Conservation (phyloP, 2,888 invertebrate genomes). For the Melanostoma scalare region DNA sequence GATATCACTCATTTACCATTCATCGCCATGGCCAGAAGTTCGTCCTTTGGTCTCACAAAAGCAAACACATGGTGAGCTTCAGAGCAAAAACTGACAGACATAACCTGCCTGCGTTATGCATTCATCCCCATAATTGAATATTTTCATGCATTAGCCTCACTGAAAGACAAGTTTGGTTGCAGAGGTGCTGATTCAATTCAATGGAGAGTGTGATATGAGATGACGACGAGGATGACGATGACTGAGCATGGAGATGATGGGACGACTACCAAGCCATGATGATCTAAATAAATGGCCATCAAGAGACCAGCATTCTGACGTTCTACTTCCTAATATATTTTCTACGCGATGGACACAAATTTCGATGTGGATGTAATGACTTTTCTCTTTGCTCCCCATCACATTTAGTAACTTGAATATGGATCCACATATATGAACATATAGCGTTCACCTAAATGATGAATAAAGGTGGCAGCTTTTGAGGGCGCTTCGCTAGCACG, state of each 20-base stretch:
- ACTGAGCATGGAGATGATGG: conserved; percentile 8
- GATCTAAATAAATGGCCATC: conserved; percentile 41
- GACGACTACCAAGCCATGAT: conserved; percentile 11
- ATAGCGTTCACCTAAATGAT: conserved; percentile 15
- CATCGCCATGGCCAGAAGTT: conserved; percentile 49
- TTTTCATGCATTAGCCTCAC: conserved; percentile 69
- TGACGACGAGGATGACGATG: conserved; percentile 4
- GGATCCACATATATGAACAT: neutral
- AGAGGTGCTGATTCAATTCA: conserved; percentile 55
- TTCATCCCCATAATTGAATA: conserved; percentile 71
- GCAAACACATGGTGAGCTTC: conserved; percentile 54
- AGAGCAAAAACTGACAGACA: conserved; percentile 19
- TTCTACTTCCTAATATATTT: conserved; percentile 41
- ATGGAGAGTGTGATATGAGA: conserved; percentile 40
- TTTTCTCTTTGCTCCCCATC: conserved; percentile 57
- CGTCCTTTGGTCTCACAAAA: conserved; percentile 57
- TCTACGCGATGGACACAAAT: conserved; percentile 57
- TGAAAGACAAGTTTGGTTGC: conserved; percentile 34
- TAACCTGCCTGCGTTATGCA: conserved; percentile 52
- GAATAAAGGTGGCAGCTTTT: conserved; percentile 34
- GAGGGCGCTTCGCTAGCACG: conserved; percentile 14
- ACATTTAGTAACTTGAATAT: neutral
- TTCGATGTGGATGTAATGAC: conserved; percentile 67
- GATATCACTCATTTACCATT: conserved; percentile 55
- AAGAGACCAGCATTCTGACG: conserved; percentile 15